Percentiles rank a stretch among this genome's conserved stretches.
Evolutionary conservation across 2,797 vertebrate genomes (phyloP).

Genomic region (Gymnodraco acuticeps): DNA sequence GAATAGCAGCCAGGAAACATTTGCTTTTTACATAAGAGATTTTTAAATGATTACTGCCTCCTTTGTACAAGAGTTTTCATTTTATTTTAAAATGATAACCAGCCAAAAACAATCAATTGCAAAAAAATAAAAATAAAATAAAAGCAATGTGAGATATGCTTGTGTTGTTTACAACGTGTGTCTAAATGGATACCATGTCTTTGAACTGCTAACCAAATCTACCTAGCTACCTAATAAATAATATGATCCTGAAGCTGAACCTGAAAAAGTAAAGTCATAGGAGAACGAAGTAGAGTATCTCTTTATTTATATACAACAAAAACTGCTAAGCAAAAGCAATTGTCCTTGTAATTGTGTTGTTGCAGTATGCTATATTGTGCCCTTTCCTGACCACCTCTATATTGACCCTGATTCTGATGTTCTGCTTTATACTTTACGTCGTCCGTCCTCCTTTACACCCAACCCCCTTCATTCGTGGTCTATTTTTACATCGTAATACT

Average conservation of each 20-base stretch:
- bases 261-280: too few relatives aligned
- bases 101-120: too few relatives aligned
- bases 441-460: slow-evolving; percentile 31
- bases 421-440: slow-evolving; percentile 18
- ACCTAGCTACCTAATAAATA: too few relatives aligned
- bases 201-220: too few relatives aligned
- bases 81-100: neutral
- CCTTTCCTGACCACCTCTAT: neutral
- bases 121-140: fast-evolving
- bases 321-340: neutral
- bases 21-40: neutral
- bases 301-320: too few relatives aligned
- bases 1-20: neutral
- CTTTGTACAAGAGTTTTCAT: neutral
- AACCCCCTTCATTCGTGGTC: slow-evolving; percentile 8
- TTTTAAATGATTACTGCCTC: neutral
- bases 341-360: too few relatives aligned
- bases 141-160: too few relatives aligned
- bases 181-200: too few relatives aligned
- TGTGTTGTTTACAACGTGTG: too few relatives aligned
- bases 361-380: neutral
- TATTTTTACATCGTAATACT: slow-evolving; percentile 54
- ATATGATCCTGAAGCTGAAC: too few relatives aligned
- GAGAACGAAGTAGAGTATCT: too few relatives aligned
- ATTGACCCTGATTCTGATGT: slow-evolving; percentile 11